Base-by-base conservation (phyloP, 1,140 invertebrate genomes). In the Propsilocerus akamusi region DNA sequence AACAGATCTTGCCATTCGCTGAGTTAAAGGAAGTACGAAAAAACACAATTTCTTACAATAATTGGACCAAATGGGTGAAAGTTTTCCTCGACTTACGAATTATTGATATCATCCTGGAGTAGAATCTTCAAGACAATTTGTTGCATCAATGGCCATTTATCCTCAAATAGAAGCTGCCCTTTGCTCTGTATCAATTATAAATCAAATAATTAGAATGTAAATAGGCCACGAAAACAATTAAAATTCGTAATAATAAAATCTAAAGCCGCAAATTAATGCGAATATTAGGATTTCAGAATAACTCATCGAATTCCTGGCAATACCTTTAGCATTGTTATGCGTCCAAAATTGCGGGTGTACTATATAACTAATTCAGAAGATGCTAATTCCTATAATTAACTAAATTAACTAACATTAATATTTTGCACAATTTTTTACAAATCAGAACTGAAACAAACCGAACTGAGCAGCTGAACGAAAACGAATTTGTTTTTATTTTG, bases 1-100 rank as follows among this genome's bases (percentile, higher is more conserved):
- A 98, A 98, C 53, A 97, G 70, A 65, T 95, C 91, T 66, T 97
- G 93, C 94, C 94, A 98, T 75, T 98, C 93, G 55, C 34, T 41
- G 28, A 30, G 28, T n/a, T n/a, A n/a, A n/a, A n/a, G n/a, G n/a
- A n/a, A n/a, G n/a, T n/a, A 30, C 2, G 28, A 41, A 41, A 41
- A 41, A 41, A 41, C 0, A 41, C 3, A 37, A 7, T 17, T 37
- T 4, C 6, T 37, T 17, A 37, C 11, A 12, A n/a, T 37, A 37
- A 37, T 6, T 7, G 34, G 14, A 37, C 34, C 3, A 7, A 41
- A 20, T 41, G 17, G 5, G 22, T 37, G n/a, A 8, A 30, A 3
- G n/a, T 6, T n/a, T n/a, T n/a, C n/a, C n/a, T n/a, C 17, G 22
- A 41, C 34, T 41, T 17, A 41, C 48, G 10, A n/a, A 28, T 23